Conservation (phyloP, 1,140 invertebrate genomes). For the Camponotus floridanus region DNA sequence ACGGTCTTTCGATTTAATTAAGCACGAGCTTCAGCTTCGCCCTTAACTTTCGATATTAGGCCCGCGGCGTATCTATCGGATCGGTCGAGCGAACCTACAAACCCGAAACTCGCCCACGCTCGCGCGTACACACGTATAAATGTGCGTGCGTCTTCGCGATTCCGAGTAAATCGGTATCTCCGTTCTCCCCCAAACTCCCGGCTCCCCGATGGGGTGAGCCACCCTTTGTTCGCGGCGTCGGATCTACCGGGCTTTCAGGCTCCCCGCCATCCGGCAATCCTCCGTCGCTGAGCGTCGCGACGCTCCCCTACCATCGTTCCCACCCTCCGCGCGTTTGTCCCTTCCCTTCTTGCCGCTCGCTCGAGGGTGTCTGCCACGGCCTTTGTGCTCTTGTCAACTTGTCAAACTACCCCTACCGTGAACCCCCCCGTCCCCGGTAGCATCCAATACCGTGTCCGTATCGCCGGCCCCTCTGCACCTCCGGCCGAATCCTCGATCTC, state of each 20-base stretch:
- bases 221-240: conserved; percentile 80
- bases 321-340: conserved; percentile 21
- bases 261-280: conserved; percentile 70
- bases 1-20: conserved; percentile 80
- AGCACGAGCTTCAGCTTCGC: conserved; percentile 65
- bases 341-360: conserved; percentile 47
- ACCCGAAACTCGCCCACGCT: conserved; percentile 40
- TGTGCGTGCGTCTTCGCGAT: conserved; percentile 41
- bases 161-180: conserved; percentile 66
- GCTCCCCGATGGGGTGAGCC: conserved; percentile 56
- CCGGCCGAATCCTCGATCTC: conserved; percentile 66
- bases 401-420: conserved; percentile 84
- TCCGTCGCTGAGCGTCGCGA: conserved; percentile 83
- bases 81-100: conserved; percentile 53
- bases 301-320: conserved; percentile 73
- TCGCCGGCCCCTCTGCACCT: conserved; percentile 44
- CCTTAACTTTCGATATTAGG: conserved; percentile 78
- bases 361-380: conserved; percentile 72
- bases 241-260: conserved; percentile 69
- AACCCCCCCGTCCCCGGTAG: conserved; percentile 66
- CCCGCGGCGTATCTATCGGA: conserved; percentile 68
- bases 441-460: conserved; percentile 82
- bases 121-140: background rate
- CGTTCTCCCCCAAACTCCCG: conserved; percentile 64
- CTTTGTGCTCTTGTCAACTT: conserved; percentile 86